Evolutionary conservation across 2,888 invertebrate genomes (phyloP).

Genomic region (Acheta domesticus): DNA sequence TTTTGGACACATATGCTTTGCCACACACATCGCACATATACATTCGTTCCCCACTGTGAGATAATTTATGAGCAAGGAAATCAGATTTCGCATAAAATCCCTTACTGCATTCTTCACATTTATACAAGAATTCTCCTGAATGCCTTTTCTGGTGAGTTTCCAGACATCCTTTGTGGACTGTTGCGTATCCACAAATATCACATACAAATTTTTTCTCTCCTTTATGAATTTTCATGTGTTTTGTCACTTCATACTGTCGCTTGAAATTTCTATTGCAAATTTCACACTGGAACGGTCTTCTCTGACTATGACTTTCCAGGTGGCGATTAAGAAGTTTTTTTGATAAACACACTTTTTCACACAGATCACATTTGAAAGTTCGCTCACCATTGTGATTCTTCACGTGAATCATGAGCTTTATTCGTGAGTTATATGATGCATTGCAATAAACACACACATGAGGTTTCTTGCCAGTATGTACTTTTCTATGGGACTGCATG

Average conservation of each 20-base stretch:
- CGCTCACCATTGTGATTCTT: slow-evolving; percentile 31
- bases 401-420: slow-evolving; percentile 35
- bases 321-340: slow-evolving; percentile 31
- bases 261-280: slow-evolving; percentile 37
- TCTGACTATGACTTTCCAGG: slow-evolving; percentile 34
- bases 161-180: slow-evolving; percentile 36
- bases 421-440: slow-evolving; percentile 32
- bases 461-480: slow-evolving; percentile 34
- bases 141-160: slow-evolving; percentile 35
- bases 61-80: slow-evolving; percentile 33
- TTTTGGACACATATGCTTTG: slow-evolving; percentile 34
- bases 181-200: slow-evolving; percentile 35
- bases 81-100: slow-evolving; percentile 35
- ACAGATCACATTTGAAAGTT: slow-evolving; percentile 32
- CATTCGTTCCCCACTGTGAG: slow-evolving; percentile 35
- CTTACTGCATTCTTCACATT: slow-evolving; percentile 33
- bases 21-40: slow-evolving; percentile 37
- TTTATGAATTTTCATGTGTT: slow-evolving; percentile 39
- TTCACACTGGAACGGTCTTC: slow-evolving; percentile 32
- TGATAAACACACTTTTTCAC: slow-evolving; percentile 33
- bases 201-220: slow-evolving; percentile 36
- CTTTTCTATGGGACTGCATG: slow-evolving; percentile 35
- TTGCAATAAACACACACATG: slow-evolving; percentile 35
- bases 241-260: slow-evolving; percentile 37
- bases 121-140: slow-evolving; percentile 32